A percentile compares a stretch with the other conserved stretches of the same genome.
These are phyloP conservation scores for Thalpophila matura DNA, from an alignment of 2,888 invertebrate genomes.

Conservation along the genomic window DNA sequence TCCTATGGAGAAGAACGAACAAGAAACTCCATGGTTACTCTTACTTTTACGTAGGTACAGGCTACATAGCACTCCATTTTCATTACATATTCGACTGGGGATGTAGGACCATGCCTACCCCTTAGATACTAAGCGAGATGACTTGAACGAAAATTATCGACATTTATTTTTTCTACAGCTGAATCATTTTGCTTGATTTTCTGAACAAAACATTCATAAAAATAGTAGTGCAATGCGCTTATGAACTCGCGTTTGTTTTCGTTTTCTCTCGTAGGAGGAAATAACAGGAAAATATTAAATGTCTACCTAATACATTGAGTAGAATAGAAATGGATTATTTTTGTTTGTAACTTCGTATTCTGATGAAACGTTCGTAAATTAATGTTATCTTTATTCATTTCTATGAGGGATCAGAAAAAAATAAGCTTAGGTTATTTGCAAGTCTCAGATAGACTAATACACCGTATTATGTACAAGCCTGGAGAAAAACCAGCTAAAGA, in stretches of 20 bases:
- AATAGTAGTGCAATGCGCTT: slow-evolving; percentile 39
- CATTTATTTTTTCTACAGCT: slow-evolving; percentile 3
- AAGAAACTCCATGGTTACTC: no score
- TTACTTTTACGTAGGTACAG: no score
- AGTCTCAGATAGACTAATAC: no score
- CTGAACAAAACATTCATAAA: slow-evolving; percentile 53
- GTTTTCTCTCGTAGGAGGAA: slow-evolving; percentile 17
- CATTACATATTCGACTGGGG: neutral
- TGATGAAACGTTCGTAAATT: slow-evolving; percentile 2
- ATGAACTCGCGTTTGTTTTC: slow-evolving; percentile 41
- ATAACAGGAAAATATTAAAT: slow-evolving; percentile 49
- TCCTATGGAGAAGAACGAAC: no score
- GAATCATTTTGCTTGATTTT: slow-evolving; percentile 4
- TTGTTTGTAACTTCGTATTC: slow-evolving; percentile 17
- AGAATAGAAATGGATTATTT: slow-evolving; percentile 42
- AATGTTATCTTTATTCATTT: slow-evolving; percentile 9
- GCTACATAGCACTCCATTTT: neutral
- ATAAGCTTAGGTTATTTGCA: no score
- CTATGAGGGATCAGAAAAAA: neutral
- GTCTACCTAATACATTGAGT: slow-evolving; percentile 20
- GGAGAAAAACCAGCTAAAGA: no score
- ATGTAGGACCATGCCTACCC: neutral
- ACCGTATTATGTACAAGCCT: neutral
- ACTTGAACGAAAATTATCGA: neutral
- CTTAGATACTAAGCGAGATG: neutral